phyloP scores from a whole-genome alignment of 2,888 invertebrate species.

The Sepioteuthis lessoniana region DNA sequence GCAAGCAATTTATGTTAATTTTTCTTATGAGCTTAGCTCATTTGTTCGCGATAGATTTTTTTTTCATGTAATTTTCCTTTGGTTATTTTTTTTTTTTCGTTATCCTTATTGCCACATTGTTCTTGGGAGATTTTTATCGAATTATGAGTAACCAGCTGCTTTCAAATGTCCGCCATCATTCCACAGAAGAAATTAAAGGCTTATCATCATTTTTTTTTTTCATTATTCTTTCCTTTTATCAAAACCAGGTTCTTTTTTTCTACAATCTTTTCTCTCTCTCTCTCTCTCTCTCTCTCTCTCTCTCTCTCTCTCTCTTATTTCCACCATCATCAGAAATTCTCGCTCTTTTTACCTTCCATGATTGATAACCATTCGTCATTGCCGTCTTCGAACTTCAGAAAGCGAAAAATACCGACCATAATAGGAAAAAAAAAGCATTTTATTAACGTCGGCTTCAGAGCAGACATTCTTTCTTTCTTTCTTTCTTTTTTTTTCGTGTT shows the following conservation, averaged over 20 bases:
- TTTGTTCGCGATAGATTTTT: not conserved
- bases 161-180: not conserved
- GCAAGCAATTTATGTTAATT: too few relatives aligned
- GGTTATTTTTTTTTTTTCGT: not conserved
- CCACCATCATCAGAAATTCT: not conserved
- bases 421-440: not conserved
- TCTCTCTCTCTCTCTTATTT: not conserved
- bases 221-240: not conserved
- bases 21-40: not conserved
- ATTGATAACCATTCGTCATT: not conserved
- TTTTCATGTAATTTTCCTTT: not conserved
- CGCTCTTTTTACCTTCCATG: not conserved
- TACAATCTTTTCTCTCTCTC: too few relatives aligned
- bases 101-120: not conserved
- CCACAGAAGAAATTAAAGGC: conserved; percentile 25
- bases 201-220: not conserved
- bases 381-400: not conserved
- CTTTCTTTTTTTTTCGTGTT: too few relatives aligned
- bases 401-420: not conserved
- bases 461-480: not conserved
- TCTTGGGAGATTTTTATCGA: not conserved
- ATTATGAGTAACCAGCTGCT: not conserved
- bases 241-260: not conserved
- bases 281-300: too few relatives aligned
- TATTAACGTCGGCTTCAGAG: not conserved